Base-by-base conservation (phyloP, 2,113 vertebrate species). In the Axis porcinus region DNA sequence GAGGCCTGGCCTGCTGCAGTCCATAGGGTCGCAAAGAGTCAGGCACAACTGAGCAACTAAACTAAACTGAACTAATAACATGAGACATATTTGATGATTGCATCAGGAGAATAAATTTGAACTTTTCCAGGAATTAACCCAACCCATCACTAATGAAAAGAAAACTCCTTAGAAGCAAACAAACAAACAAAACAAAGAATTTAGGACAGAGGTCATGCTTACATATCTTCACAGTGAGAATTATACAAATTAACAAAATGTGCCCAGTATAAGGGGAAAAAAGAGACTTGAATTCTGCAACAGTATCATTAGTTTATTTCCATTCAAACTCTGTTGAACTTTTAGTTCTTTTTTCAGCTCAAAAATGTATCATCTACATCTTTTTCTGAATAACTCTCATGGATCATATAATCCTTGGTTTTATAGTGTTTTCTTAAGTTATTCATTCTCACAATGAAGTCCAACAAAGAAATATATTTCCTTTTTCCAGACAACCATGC, bases 21-120 rank as follows among this genome's bases (percentile, higher is more conserved):
- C 21, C n/a, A 70, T 70, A n/a, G 10, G 19, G 5, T 13, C 21
- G 1, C 19, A 67, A 8, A 67, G 64, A 19, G 1, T 21, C 10
- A 9, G 64, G 21, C 17, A 70, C 2, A 17, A n/a, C 33, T 19
- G 67, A 70, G 4, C 0, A 0, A 70, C 67, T 70, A 23, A 40
- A 70, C n/a, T 70, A 9, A 70, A 70, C 36, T 40, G 36, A 40
- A 40, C 67, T 13, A 70, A 40, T 70, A 70, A 70, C 10, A 40
- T 40, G 30, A 74, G 6, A 12, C 21, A 33, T 7, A 50, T n/a
- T 13, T 70, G 50, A 76, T 25, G 2, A 84, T 36, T 52, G 19
- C 2, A 25, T 58, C 21, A 52, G 9, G 28, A 67, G 9, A 55
- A 54, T 81, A 85, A 45, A 12, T 43, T 60, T 12, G 11, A 81